A percentile compares a stretch with the other conserved stretches of the same genome.
These are phyloP conservation scores for crab-eating macaque (Macaca fascicularis) DNA, from an alignment of 2,113 vertebrate species.

Conservation along the genomic window T2T-MFA8v1.1 NC_088394.1:61439501-61440000, in stretches of 20 bases:
- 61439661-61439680: neutral
- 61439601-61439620: neutral
- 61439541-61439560: conserved; percentile 39
- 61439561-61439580: neutral
- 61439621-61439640: neutral
- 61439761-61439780: neutral
- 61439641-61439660: neutral
- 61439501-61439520: conserved; percentile 42
- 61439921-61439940: neutral
- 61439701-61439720: neutral
- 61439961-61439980: too few relatives aligned
- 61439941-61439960: neutral
- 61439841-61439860: neutral
- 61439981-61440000: too few relatives aligned
- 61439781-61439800: neutral
- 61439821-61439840: neutral
- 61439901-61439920: neutral
- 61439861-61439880: neutral
- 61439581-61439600: neutral
- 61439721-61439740: neutral
- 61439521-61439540: conserved; percentile 43
- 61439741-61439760: neutral
- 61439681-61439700: neutral
- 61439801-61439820: neutral
- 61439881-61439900: neutral